Conservation (phyloP, 2,888 invertebrate genomes). For the Colostygia pectinataria region DNA sequence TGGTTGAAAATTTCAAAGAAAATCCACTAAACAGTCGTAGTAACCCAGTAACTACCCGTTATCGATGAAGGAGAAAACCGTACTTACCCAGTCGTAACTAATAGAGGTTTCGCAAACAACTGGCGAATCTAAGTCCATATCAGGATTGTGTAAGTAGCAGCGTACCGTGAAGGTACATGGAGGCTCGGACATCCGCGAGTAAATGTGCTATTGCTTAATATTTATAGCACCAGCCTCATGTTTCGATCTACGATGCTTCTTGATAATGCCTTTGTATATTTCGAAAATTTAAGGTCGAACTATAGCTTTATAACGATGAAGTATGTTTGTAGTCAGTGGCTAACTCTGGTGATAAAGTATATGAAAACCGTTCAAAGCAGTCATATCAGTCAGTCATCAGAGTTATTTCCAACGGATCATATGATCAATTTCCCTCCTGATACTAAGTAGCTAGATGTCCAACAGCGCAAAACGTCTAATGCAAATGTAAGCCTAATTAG, state of each 20-base stretch:
- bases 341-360: no score
- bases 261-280: neutral
- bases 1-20: no score
- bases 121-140: constrained; percentile 54
- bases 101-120: constrained; percentile 50
- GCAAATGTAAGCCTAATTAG: no score
- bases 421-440: no score
- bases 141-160: constrained; percentile 60
- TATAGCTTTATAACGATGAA: no score
- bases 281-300: neutral
- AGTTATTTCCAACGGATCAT: no score
- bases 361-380: no score
- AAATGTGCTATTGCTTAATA: constrained; percentile 31
- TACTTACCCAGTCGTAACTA: constrained; percentile 46
- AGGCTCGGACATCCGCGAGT: constrained; percentile 42
- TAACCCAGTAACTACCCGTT: constrained; percentile 18
- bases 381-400: no score
- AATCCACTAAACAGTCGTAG: neutral
- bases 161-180: constrained; percentile 66
- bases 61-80: constrained; percentile 50
- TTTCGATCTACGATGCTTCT: no score
- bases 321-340: no score
- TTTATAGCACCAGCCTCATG: constrained; percentile 17
- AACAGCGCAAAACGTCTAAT: no score
- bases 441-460: no score